Conservation (phyloP, 2,113 vertebrate species). For the Bufo gargarizans region DNA sequence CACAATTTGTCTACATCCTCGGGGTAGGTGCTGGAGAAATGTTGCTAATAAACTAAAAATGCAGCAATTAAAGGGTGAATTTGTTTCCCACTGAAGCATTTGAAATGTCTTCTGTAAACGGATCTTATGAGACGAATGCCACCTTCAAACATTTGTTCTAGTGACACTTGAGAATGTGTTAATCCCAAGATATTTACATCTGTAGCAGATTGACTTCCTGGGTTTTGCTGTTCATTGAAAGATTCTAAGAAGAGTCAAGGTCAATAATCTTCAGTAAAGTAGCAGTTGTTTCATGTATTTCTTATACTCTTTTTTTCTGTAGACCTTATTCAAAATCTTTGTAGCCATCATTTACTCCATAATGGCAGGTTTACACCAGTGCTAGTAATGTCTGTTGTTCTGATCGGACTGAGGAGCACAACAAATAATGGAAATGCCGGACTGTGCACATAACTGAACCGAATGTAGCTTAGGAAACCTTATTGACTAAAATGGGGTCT, state of each 20-base stretch:
- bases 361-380: too few relatives aligned
- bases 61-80: neutral
- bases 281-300: neutral
- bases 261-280: neutral
- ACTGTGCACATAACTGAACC: too few relatives aligned
- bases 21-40: constrained; percentile 55
- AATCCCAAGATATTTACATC: constrained; percentile 31
- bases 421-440: too few relatives aligned
- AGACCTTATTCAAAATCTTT: neutral
- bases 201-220: neutral
- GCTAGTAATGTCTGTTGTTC: too few relatives aligned
- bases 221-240: neutral
- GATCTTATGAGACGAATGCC: constrained; percentile 6
- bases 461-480: too few relatives aligned
- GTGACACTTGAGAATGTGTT: constrained; percentile 30
- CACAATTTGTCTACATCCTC: neutral
- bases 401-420: too few relatives aligned
- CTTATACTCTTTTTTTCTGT: neutral
- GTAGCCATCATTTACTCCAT: too few relatives aligned
- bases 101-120: neutral
- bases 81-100: constrained; percentile 18
- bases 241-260: neutral
- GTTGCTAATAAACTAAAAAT: neutral
- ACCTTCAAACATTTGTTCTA: neutral
- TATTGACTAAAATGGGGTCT: too few relatives aligned